Base-by-base conservation (phyloP, 2,888 invertebrate species). In the Alentia gelatinosa region DNA sequence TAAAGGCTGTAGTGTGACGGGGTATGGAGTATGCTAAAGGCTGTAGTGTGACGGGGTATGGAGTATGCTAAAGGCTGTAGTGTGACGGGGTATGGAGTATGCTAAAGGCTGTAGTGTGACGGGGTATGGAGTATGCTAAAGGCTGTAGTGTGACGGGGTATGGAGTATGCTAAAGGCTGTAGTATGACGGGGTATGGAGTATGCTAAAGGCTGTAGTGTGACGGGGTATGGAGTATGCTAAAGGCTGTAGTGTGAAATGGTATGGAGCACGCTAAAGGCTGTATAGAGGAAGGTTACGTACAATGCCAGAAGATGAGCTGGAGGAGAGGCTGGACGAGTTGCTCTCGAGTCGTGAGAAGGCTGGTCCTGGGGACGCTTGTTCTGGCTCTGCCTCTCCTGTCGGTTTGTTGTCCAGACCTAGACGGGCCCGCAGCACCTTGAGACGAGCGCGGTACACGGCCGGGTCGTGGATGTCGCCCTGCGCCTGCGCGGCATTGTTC, bases 381-480 rank as follows among this genome's bases (percentile, higher is more conserved):
- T 47, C 40, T 9, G 63, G 5, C 19, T 50, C 86, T 7, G 33
- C 86, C 30, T 86, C 86, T 30, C 47, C 86, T 5, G 47, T 26
- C 33, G 15, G 23, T 23, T 86, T 86, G 33, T 94, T 91, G 88
- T 95, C 95, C 5, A 96, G 94, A n/a, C 96, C 96, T 93, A 95
- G 96, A 89, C 94, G 94, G 0, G 95, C 95, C 42, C 96, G 94
- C 19, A 96, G 93, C 37, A 92, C 93, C 89, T 95, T 94, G 79
- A 96, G 94, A 90, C 96, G 94, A 91, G 96, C 95, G 92, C 94
- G 92, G 93, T 96, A 96, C 56, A 91, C 91, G 9, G 79, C 83
- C 5, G 89, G 68, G 63, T 89, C 63, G 40, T 63, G 26, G 30
- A 63, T 68, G 30, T 68, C 75, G 23, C 63, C 89, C n/a, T 19